These are phyloP conservation scores for Adoxophyes honmai DNA, from an alignment of 1,140 invertebrate genomes.

Conservation along the genomic window DNA sequence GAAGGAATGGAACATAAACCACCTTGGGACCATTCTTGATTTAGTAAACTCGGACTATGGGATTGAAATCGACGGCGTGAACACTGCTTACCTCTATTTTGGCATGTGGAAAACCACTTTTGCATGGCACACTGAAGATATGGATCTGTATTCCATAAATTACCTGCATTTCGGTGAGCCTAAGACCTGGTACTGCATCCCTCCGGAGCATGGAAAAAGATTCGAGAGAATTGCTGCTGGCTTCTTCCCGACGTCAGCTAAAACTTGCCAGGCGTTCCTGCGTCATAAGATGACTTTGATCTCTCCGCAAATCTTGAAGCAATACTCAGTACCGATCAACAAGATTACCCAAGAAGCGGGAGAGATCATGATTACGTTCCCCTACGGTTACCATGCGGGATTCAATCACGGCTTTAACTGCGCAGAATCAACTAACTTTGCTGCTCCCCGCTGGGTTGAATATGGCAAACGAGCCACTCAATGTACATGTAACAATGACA, in stretches of 20 bases:
- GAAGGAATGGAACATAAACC: slow-evolving; percentile 96
- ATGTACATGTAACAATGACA: slow-evolving; percentile 92
- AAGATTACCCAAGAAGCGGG: slow-evolving; percentile 98
- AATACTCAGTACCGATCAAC: slow-evolving; percentile 96
- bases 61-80: slow-evolving; percentile 98
- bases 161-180: slow-evolving; percentile 95
- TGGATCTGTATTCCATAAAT: slow-evolving; percentile 99
- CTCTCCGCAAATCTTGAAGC: slow-evolving; percentile 93
- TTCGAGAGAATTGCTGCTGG: slow-evolving; percentile 95
- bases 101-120: slow-evolving; percentile 99
- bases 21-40: slow-evolving; percentile 95
- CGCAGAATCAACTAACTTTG: slow-evolving; percentile 99
- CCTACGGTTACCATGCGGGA: slow-evolving; percentile 97
- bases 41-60: slow-evolving; percentile 97
- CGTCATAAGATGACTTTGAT: slow-evolving; percentile 99
- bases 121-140: slow-evolving; percentile 99
- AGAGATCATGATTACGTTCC: slow-evolving; percentile 99
- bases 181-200: slow-evolving; percentile 98
- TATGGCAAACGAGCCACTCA: slow-evolving; percentile 95
- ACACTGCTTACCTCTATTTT: slow-evolving; percentile 99
- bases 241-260: slow-evolving; percentile 91
- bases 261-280: slow-evolving; percentile 95
- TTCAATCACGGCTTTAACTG: slow-evolving; percentile 99
- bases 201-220: slow-evolving; percentile 94
- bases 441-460: slow-evolving; percentile 97